These are phyloP conservation scores for Cossypha heuglini DNA, from an alignment of 2,797 vertebrate genomes.

Conservation along the genomic window DNA sequence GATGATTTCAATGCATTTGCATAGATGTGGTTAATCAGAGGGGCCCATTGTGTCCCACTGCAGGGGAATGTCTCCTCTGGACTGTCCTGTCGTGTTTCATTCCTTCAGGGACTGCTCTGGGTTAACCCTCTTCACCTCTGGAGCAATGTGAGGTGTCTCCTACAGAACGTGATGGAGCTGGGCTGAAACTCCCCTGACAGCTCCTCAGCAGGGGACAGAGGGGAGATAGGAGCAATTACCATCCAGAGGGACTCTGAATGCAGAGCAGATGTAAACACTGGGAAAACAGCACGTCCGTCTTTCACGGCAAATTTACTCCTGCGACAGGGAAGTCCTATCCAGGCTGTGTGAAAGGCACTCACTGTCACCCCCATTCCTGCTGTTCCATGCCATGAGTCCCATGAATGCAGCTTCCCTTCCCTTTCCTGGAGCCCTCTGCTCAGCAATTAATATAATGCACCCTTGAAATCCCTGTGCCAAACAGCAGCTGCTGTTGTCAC, in stretches of 20 bases:
- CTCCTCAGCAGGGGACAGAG: neutral
- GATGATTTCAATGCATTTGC: neutral
- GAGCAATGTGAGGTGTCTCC: neutral
- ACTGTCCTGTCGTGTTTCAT: neutral
- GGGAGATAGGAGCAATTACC: conserved; percentile 20
- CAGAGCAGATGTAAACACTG: neutral
- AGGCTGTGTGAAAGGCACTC: neutral
- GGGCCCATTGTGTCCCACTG: neutral
- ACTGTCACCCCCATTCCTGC: neutral
- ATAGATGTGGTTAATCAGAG: neutral
- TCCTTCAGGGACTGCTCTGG: neutral
- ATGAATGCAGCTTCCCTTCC: neutral
- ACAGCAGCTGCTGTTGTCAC: neutral
- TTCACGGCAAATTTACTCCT: conserved; percentile 6
- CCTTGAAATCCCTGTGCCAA: neutral
- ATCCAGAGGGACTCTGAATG: neutral
- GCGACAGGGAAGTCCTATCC: neutral
- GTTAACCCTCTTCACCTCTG: neutral
- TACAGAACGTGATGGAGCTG: neutral
- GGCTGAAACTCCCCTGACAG: neutral
- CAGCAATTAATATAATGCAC: neutral
- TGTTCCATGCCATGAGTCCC: neutral
- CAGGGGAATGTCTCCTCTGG: neutral
- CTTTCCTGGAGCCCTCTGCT: neutral
- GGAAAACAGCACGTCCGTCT: neutral